Conservation (phyloP, 2,113 vertebrate species). For the Eubucco bourcierii region DNA sequence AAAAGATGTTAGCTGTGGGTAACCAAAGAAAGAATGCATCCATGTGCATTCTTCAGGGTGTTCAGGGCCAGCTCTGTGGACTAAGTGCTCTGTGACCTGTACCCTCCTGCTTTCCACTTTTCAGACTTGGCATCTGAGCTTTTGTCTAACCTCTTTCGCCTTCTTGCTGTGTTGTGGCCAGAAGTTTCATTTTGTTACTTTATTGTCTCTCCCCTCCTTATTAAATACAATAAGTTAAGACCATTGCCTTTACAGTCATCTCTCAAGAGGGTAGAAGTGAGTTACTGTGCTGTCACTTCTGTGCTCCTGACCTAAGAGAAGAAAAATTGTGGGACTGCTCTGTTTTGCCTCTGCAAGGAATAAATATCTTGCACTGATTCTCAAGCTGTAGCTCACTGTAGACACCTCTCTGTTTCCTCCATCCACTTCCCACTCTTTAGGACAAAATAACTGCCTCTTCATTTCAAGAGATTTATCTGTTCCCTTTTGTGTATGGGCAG, state of each 20-base stretch:
- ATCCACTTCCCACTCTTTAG: constrained; percentile 60
- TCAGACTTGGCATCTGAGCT: constrained; percentile 2
- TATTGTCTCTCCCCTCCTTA: constrained; percentile 46
- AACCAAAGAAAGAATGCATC: neutral
- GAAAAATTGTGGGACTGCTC: constrained; percentile 24
- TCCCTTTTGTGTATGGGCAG: constrained; percentile 33
- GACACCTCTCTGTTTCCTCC: constrained; percentile 33
- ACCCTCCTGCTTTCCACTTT: neutral
- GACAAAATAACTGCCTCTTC: constrained; percentile 67
- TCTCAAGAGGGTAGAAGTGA: constrained; percentile 40
- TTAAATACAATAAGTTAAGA: constrained; percentile 62
- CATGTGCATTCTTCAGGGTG: accelerated
- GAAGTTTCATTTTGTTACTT: constrained; percentile 54
- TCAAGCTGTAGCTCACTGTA: constrained; percentile 22
- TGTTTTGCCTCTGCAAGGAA: constrained; percentile 38
- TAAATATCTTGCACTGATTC: constrained; percentile 32
- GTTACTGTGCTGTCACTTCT: constrained; percentile 38
- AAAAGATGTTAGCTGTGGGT: neutral
- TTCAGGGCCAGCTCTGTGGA: neutral
- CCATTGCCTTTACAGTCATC: neutral
- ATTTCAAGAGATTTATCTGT: constrained; percentile 54
- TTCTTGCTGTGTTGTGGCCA: neutral
- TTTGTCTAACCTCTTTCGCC: constrained; percentile 9
- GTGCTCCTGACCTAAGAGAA: constrained; percentile 31
- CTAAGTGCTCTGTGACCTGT: neutral